These are phyloP conservation scores for Fabriciana adippe DNA, from an alignment of 2,888 invertebrate genomes.

Conservation along the genomic window DNA sequence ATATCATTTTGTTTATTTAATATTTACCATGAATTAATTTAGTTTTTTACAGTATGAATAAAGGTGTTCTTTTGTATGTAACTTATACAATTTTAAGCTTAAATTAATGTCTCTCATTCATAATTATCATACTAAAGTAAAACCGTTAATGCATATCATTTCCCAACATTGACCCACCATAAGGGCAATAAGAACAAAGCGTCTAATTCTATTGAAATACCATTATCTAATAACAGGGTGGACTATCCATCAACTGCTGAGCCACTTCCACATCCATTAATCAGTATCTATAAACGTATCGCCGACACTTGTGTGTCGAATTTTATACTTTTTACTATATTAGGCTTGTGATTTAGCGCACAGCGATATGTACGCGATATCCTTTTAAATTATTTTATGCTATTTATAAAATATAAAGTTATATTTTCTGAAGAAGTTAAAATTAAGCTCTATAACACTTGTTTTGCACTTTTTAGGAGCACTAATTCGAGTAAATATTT, in stretches of 20 bases:
- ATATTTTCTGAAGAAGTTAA: background rate
- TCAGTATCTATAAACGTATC: conserved; percentile 78
- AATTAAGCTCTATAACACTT: background rate
- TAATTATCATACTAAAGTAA: conserved; percentile 11
- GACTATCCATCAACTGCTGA: conserved; percentile 68
- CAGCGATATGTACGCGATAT: conserved; percentile 21
- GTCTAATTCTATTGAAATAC: conserved; percentile 79
- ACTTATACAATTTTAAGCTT: no score
- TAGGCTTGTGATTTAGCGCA: conserved; percentile 24
- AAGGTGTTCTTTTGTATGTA: no score
- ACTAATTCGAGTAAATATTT: no score
- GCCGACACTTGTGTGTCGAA: conserved; percentile 63
- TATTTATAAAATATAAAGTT: background rate
- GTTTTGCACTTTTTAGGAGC: no score
- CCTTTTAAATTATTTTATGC: background rate
- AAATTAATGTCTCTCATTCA: background rate
- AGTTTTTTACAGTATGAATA: no score
- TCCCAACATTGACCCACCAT: conserved; percentile 46
- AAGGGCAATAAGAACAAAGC: conserved; percentile 74
- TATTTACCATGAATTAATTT: no score
- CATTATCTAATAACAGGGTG: conserved; percentile 78
- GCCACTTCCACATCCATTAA: conserved; percentile 73
- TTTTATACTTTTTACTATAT: conserved; percentile 31
- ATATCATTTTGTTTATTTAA: no score
- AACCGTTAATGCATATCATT: conserved; percentile 13